phyloP scores from a whole-genome alignment of 2,888 invertebrate genomes.

The Ochropacha duplaris region DNA sequence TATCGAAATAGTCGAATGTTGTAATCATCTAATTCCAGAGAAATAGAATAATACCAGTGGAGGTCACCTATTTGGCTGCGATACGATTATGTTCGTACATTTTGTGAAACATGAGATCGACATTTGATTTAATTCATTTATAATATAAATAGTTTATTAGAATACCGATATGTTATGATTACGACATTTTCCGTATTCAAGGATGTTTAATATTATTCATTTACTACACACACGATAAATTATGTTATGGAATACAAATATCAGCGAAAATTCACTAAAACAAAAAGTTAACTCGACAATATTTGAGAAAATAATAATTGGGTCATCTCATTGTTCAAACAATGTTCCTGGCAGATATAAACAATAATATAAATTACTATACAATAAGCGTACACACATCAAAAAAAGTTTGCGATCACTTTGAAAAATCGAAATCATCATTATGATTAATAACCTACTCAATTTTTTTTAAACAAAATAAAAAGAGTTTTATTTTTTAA shows the following conservation, averaged over 20 bases:
- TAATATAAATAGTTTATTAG: slow-evolving; percentile 30
- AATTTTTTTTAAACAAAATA: no score
- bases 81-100: slow-evolving; percentile 35
- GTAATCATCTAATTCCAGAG: slow-evolving; percentile 74
- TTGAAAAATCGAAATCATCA: no score
- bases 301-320: slow-evolving; percentile 2
- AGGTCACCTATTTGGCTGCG: slow-evolving; percentile 53
- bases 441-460: no score
- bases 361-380: no score
- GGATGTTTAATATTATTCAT: slow-evolving; percentile 11
- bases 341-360: slow-evolving; percentile 58
- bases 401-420: no score
- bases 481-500: no score
- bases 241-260: no score
- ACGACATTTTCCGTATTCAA: slow-evolving; percentile 10
- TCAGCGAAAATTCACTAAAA: no score
- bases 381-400: no score
- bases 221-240: no score
- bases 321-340: slow-evolving; percentile 10
- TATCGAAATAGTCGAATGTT: slow-evolving; percentile 61
- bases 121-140: slow-evolving; percentile 37
- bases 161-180: slow-evolving; percentile 16
- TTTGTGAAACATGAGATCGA: slow-evolving; percentile 42
- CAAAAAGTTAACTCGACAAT: no score
- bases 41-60: slow-evolving; percentile 59